phyloP scores from a whole-genome alignment of 2,113 vertebrate genomes.

The Talpa occidentalis region DNA sequence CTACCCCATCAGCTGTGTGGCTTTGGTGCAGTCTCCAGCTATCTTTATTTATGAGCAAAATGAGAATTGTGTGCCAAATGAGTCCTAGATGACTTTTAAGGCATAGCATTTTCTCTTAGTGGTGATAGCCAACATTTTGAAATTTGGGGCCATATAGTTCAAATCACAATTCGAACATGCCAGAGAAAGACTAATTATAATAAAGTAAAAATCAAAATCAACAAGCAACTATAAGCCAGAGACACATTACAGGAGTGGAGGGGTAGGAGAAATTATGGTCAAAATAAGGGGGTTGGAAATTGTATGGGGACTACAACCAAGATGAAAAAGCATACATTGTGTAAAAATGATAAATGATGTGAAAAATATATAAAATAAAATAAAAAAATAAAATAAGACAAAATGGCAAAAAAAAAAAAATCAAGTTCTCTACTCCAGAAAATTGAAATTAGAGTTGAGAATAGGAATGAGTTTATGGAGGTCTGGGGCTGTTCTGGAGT shows the following conservation, averaged over 20 bases:
- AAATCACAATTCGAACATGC: neutral
- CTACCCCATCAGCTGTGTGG: fast-evolving
- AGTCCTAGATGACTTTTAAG: neutral
- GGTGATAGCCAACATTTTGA: neutral
- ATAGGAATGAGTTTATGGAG: neutral
- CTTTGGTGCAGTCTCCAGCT: neutral
- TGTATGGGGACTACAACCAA: no score
- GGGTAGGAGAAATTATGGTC: no score
- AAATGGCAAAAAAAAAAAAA: neutral
- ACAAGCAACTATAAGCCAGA: no score
- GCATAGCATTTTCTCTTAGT: neutral
- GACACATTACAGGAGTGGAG: no score
- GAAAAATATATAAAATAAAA: no score
- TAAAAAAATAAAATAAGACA: no score
- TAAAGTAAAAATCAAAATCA: no score
- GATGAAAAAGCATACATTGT: no score
- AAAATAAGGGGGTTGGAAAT: no score
- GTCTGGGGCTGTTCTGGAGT: neutral
- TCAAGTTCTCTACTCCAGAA: neutral
- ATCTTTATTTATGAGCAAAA: neutral
- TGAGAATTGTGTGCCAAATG: neutral
- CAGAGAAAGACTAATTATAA: no score
- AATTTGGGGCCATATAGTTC: neutral
- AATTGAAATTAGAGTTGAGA: neutral
- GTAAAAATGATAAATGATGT: no score